Conservation (phyloP, 1,140 invertebrate species). For the Potamilus streckersoni region DNA sequence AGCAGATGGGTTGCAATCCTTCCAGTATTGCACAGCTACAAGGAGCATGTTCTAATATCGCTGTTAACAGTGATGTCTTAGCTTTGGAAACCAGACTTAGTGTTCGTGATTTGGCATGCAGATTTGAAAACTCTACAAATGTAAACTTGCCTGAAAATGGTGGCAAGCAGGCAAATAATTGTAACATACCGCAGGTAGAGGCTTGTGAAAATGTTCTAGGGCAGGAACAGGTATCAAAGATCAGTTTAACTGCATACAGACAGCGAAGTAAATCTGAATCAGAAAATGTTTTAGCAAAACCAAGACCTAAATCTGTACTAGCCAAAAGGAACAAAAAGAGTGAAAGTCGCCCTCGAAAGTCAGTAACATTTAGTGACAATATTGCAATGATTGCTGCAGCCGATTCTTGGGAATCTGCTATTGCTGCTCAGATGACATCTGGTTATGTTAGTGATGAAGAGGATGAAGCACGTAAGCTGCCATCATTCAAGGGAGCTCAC, state of each 20-base stretch:
- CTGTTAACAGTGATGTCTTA: too few relatives aligned
- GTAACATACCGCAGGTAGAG: too few relatives aligned
- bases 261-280: constrained; percentile 31
- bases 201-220: too few relatives aligned
- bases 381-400: constrained; percentile 21
- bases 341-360: constrained; percentile 23
- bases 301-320: constrained; percentile 23
- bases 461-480: neutral
- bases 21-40: too few relatives aligned
- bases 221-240: too few relatives aligned
- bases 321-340: constrained; percentile 12
- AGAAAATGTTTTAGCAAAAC: constrained; percentile 13
- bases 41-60: too few relatives aligned
- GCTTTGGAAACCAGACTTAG: too few relatives aligned
- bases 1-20: too few relatives aligned
- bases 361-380: constrained; percentile 25
- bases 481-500: neutral
- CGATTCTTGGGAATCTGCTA: neutral
- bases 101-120: too few relatives aligned
- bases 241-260: constrained; percentile 5
- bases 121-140: too few relatives aligned
- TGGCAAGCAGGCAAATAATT: too few relatives aligned
- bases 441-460: constrained; percentile 12
- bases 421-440: constrained; percentile 6
- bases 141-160: too few relatives aligned